Conservation (phyloP, 2,888 invertebrate species). For the Conops quadrifasciatus region DNA sequence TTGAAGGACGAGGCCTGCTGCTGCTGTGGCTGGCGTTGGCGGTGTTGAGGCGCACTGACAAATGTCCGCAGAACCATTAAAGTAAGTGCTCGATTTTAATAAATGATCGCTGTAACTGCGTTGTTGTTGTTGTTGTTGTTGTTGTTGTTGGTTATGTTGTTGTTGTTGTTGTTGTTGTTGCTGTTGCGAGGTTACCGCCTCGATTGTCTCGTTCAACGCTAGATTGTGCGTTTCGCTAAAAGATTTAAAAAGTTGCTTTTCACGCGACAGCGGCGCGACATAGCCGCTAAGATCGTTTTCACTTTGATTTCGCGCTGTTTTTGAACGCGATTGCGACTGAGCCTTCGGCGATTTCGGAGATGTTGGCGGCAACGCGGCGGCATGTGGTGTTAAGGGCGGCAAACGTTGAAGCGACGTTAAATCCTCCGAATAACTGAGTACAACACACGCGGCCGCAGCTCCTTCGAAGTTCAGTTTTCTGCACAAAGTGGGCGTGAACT, state of each 20-base stretch:
- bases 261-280: slow-evolving; percentile 14
- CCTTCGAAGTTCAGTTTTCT: slow-evolving; percentile 40
- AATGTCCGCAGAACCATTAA: background rate
- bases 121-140: slow-evolving; percentile 29
- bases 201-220: background rate
- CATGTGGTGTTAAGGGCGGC: slow-evolving; percentile 18
- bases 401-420: background rate
- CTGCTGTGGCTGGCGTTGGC: slow-evolving; percentile 26
- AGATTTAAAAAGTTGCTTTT: slow-evolving; percentile 44
- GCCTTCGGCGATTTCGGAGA: slow-evolving; percentile 10
- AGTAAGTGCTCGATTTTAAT: slow-evolving; percentile 12
- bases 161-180: slow-evolving; percentile 38
- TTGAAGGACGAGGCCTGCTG: slow-evolving; percentile 24
- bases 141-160: slow-evolving; percentile 32
- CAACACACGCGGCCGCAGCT: background rate
- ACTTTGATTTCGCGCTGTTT: slow-evolving; percentile 7
- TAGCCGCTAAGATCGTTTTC: slow-evolving; percentile 31
- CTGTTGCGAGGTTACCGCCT: background rate
- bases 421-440: background rate
- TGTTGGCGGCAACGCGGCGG: background rate
- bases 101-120: slow-evolving; percentile 22
- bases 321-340: background rate
- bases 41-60: slow-evolving; percentile 17
- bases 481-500: slow-evolving; percentile 47
- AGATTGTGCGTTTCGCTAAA: slow-evolving; percentile 43